Evolutionary conservation across 2,888 invertebrate species (phyloP).

Genomic region (Cistogaster globosa): DNA sequence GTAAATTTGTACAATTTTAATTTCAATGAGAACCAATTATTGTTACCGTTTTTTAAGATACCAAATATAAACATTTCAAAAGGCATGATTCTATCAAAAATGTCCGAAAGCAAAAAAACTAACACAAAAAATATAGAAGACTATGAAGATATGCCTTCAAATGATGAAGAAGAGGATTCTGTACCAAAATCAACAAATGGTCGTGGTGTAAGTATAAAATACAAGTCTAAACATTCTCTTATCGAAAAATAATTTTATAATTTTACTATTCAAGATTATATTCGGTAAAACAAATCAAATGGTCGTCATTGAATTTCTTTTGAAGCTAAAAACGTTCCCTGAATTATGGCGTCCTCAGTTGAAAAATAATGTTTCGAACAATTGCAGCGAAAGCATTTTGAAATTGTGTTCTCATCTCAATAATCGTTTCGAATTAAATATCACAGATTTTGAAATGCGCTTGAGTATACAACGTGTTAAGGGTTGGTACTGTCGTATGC

Average conservation of each 20-base stretch:
- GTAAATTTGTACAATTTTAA: not conserved
- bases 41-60: not conserved
- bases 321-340: conserved; percentile 52
- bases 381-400: conserved; percentile 40
- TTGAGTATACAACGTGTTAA: conserved; percentile 57
- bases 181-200: conserved; percentile 55
- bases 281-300: conserved; percentile 60
- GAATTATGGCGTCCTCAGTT: conserved; percentile 47
- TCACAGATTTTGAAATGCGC: conserved; percentile 51
- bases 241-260: not conserved
- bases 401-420: conserved; percentile 54
- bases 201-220: conserved; percentile 49
- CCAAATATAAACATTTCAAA: conserved; percentile 13
- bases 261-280: conserved; percentile 39
- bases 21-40: not conserved
- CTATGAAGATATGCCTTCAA: conserved; percentile 32
- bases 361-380: not conserved
- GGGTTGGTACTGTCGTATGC: conserved; percentile 53
- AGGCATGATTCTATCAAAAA: not conserved
- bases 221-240: not conserved
- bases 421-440: conserved; percentile 45
- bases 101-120: not conserved
- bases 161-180: conserved; percentile 54
- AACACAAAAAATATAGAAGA: not conserved
- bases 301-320: conserved; percentile 60